These are phyloP conservation scores for Lordiphosa andalusiaca DNA, from an alignment of 2,888 invertebrate genomes.

Conservation along the genomic window DNA sequence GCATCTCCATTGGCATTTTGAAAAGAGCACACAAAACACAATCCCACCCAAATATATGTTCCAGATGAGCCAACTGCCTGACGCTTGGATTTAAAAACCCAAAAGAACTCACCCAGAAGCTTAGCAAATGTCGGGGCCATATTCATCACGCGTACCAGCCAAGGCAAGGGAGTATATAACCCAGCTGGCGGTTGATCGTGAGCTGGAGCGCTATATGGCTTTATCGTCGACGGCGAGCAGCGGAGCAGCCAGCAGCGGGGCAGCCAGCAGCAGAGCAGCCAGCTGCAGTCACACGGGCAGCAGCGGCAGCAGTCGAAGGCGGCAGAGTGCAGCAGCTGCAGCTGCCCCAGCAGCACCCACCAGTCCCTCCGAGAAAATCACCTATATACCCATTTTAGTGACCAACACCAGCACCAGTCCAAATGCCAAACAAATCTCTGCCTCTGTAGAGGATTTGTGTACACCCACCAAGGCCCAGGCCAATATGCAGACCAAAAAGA, in stretches of 20 bases:
- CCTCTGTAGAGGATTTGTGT: slow-evolving; percentile 51
- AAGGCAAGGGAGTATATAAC: slow-evolving; percentile 54
- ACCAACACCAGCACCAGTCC: background rate
- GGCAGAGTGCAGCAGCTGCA: background rate
- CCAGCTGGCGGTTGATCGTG: slow-evolving; percentile 50
- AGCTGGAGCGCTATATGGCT: slow-evolving; percentile 57
- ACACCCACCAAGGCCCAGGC: slow-evolving; percentile 47
- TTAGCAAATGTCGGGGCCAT: slow-evolving; percentile 12
- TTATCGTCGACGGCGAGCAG: slow-evolving; percentile 57
- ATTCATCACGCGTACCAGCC: slow-evolving; percentile 49
- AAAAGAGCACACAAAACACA: background rate
- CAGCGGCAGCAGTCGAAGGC: slow-evolving; percentile 15
- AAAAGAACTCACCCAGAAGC: background rate
- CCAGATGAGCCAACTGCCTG: background rate
- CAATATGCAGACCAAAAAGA: slow-evolving; percentile 69
- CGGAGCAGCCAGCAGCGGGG: slow-evolving; percentile 41
- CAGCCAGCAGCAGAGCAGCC: slow-evolving; percentile 48
- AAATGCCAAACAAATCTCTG: slow-evolving; percentile 2
- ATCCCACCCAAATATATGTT: background rate
- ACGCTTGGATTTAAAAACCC: slow-evolving; percentile 4
- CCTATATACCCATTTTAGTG: slow-evolving; percentile 50
- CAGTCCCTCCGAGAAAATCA: slow-evolving; percentile 6
- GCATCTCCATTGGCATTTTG: slow-evolving; percentile 6
- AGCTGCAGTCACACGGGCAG: slow-evolving; percentile 33
- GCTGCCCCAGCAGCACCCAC: slow-evolving; percentile 20